A percentile compares a stretch with the other conserved stretches of the same genome.
Conservation (phyloP, 2,797 vertebrate species). For the Florisuga fusca region DNA sequence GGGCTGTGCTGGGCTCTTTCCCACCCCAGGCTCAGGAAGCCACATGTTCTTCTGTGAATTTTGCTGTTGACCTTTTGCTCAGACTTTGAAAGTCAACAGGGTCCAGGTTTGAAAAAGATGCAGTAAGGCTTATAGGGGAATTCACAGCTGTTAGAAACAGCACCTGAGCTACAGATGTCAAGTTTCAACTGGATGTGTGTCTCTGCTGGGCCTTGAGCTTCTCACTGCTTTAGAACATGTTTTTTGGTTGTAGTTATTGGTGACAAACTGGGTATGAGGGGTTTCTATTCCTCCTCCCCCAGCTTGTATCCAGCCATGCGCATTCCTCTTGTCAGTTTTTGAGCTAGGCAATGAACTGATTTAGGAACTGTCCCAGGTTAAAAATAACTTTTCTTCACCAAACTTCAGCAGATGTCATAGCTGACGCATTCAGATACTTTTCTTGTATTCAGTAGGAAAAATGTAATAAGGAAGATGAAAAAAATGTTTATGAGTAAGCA, state of each 20-base stretch:
- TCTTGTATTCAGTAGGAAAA: not conserved
- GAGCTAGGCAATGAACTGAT: not conserved
- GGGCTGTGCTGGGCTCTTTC: not conserved
- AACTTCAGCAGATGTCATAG: not conserved
- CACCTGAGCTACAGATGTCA: not conserved
- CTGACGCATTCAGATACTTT: not conserved
- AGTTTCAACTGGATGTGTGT: not conserved
- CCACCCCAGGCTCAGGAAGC: not conserved
- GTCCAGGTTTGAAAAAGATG: not conserved
- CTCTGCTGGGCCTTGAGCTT: not conserved
- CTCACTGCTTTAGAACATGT: not conserved
- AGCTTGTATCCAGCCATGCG: not conserved
- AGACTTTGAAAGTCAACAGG: not conserved
- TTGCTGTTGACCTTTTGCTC: not conserved
- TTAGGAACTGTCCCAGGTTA: not conserved
- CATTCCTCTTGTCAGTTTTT: not conserved
- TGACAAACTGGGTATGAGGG: not conserved
- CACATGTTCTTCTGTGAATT: not conserved
- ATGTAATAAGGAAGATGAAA: not conserved
- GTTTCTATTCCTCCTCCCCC: not conserved
- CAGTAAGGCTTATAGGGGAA: not conserved
- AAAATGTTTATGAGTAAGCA: not conserved
- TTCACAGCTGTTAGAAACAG: not conserved
- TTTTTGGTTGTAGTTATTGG: not conserved
- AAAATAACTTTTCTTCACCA: conserved; percentile 18